These are phyloP conservation scores for Philaethria dido DNA, from an alignment of 2,888 invertebrate genomes.

Conservation along the genomic window DNA sequence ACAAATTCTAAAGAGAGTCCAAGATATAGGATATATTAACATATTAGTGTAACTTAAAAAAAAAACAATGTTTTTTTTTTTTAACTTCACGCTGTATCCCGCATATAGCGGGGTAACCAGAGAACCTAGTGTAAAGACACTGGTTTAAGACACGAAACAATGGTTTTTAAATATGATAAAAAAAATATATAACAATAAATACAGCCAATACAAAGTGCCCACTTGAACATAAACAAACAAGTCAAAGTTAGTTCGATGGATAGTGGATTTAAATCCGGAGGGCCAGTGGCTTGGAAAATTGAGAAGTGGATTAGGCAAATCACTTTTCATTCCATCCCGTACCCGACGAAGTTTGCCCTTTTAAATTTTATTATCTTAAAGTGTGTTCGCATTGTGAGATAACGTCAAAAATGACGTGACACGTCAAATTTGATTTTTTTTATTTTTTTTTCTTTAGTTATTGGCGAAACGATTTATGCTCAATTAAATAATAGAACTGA, in stretches of 20 bases:
- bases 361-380: conserved; percentile 80
- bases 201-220: background rate
- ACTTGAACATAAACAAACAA: conserved; percentile 37
- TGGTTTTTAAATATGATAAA: too few species aligned
- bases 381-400: conserved; percentile 36
- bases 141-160: too few species aligned
- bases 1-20: too few species aligned
- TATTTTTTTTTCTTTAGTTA: too few species aligned
- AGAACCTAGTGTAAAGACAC: too few species aligned
- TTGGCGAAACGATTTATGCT: too few species aligned
- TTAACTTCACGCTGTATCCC: too few species aligned
- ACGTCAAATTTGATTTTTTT: background rate
- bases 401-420: conserved; percentile 11
- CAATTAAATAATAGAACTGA: too few species aligned
- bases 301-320: conserved; percentile 83
- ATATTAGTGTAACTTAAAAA: too few species aligned
- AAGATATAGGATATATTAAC: too few species aligned
- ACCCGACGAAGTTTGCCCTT: conserved; percentile 78
- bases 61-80: too few species aligned
- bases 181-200: background rate
- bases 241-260: conserved; percentile 51
- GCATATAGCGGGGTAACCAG: too few species aligned
- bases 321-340: conserved; percentile 78
- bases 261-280: conserved; percentile 63
- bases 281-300: conserved; percentile 78